phyloP scores from a whole-genome alignment of 1,140 invertebrate species.

The Drosophila leontia region DNA sequence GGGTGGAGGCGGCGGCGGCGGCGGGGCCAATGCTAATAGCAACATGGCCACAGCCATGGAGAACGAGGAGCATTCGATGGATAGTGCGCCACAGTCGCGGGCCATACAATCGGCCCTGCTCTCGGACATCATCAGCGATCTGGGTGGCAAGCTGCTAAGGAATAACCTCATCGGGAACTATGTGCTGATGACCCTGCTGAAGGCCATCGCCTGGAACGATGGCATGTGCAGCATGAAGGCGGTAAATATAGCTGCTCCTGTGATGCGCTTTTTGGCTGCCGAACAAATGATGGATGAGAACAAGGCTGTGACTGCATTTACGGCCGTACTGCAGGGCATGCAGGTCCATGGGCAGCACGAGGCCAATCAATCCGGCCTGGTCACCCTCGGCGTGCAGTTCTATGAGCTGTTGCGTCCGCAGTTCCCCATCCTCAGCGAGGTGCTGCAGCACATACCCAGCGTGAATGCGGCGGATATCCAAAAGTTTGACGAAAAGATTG shows the following conservation, averaged over 20 bases:
- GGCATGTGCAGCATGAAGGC: slow-evolving; percentile 92
- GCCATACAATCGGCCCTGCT: slow-evolving; percentile 86
- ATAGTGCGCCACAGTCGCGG: slow-evolving; percentile 86
- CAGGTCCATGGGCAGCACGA: slow-evolving; percentile 94
- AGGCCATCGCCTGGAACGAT: slow-evolving; percentile 94
- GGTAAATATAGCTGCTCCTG: slow-evolving; percentile 89
- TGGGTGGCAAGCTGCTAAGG: slow-evolving; percentile 89
- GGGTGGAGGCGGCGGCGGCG: slow-evolving; percentile 5
- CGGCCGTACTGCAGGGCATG: slow-evolving; percentile 90
- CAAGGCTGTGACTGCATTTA: slow-evolving; percentile 90
- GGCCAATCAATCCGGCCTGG: slow-evolving; percentile 86
- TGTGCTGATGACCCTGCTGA: slow-evolving; percentile 88
- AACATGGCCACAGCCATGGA: slow-evolving; percentile 87
- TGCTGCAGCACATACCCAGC: slow-evolving; percentile 91
- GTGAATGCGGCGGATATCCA: slow-evolving; percentile 91
- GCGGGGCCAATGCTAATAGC: slow-evolving; percentile 67
- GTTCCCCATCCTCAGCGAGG: slow-evolving; percentile 88
- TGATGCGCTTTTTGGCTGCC: slow-evolving; percentile 87
- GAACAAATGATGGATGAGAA: slow-evolving; percentile 88
- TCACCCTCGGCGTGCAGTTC: slow-evolving; percentile 87
- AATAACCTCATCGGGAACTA: slow-evolving; percentile 88
- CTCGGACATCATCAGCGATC: slow-evolving; percentile 90
- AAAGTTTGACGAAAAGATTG: slow-evolving; percentile 93
- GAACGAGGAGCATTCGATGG: slow-evolving; percentile 88
- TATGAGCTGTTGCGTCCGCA: slow-evolving; percentile 92